These are phyloP conservation scores for Amia ocellicauda DNA, from an alignment of 2,113 vertebrate genomes.

Conservation along the genomic window DNA sequence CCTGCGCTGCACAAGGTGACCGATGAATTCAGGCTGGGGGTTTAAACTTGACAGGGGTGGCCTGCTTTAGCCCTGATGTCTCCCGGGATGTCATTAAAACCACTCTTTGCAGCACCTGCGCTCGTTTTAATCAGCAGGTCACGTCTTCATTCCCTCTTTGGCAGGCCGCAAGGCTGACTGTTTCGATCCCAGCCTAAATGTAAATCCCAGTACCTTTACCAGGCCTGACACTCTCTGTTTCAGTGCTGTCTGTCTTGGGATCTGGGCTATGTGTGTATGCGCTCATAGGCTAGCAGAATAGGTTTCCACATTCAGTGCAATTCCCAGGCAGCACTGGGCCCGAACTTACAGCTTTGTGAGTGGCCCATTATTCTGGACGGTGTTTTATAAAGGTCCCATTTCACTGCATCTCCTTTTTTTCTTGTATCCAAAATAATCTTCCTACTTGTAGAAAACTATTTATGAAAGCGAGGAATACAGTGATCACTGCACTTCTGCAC, in stretches of 20 bases:
- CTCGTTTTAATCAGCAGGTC: slow-evolving; percentile 47
- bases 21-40: slow-evolving; percentile 30
- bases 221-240: neutral
- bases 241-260: neutral
- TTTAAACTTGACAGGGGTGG: slow-evolving; percentile 52
- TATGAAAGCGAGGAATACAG: too few relatives aligned
- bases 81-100: slow-evolving; percentile 61
- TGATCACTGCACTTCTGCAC: too few relatives aligned
- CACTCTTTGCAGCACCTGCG: slow-evolving; percentile 49
- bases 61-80: slow-evolving; percentile 44
- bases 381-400: too few relatives aligned
- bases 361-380: too few relatives aligned
- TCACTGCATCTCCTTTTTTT: too few relatives aligned
- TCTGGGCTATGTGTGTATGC: neutral
- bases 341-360: too few relatives aligned
- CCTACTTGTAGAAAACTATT: too few relatives aligned
- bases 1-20: slow-evolving; percentile 36
- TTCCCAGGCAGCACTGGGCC: too few relatives aligned
- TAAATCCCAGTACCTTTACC: slow-evolving; percentile 17
- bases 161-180: slow-evolving; percentile 44
- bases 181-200: slow-evolving; percentile 38
- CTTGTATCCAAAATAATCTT: too few relatives aligned
- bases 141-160: slow-evolving; percentile 39
- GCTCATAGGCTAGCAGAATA: neutral
- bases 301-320: too few relatives aligned